Conservation (phyloP, 2,888 invertebrate species). For the Acrocera orbiculus region DNA sequence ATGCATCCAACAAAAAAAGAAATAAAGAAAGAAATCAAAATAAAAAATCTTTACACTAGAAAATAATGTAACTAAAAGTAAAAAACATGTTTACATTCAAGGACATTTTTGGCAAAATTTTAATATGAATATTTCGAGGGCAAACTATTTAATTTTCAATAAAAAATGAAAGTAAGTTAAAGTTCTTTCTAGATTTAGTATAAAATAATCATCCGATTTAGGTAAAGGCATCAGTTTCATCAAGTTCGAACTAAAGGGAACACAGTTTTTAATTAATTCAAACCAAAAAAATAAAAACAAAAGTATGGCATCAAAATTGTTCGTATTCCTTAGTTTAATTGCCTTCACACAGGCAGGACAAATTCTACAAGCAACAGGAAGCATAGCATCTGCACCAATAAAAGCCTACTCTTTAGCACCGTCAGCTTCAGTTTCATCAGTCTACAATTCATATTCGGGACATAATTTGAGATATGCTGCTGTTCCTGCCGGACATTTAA, state of each 20-base stretch:
- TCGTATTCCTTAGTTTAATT: constrained; percentile 39
- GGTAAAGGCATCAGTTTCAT: constrained; percentile 9
- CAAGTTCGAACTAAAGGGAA: constrained; percentile 8
- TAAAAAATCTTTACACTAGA: too few species aligned
- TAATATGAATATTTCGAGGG: too few species aligned
- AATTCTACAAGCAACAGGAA: too few species aligned
- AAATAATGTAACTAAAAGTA: too few species aligned
- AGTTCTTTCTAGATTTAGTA: too few species aligned
- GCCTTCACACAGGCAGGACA: constrained; percentile 43
- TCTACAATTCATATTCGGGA: constrained; percentile 14
- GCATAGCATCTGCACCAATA: constrained; percentile 21
- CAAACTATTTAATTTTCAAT: too few species aligned
- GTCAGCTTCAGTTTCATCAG: constrained; percentile 15
- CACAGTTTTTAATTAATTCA: not conserved
- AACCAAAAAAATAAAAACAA: not conserved
- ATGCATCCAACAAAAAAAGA: too few species aligned
- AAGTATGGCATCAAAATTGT: constrained; percentile 31
- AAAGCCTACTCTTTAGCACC: constrained; percentile 32
- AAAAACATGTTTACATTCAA: too few species aligned
- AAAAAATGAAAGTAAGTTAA: too few species aligned
- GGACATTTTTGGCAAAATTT: too few species aligned
- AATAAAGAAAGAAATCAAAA: too few species aligned
- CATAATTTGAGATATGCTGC: constrained; percentile 6
- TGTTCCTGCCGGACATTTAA: constrained; percentile 17
- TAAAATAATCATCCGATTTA: constrained; percentile 5